Conservation (phyloP, 2,797 vertebrate genomes). For the Neosilurus hyrtlii region DNA sequence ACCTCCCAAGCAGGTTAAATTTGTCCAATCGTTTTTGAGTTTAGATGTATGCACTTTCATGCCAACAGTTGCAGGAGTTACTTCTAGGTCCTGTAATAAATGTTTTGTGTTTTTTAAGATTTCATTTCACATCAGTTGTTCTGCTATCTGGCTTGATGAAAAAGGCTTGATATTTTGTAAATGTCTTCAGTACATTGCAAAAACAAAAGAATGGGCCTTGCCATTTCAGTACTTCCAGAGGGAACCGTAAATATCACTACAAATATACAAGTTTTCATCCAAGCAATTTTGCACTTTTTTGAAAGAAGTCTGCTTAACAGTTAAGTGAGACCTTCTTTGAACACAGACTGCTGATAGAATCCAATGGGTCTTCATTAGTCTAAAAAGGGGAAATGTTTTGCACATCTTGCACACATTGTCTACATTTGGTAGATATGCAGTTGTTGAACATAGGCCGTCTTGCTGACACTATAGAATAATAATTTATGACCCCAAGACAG, state of each 20-base stretch:
- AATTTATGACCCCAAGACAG: too few relatives aligned
- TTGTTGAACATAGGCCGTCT: not conserved
- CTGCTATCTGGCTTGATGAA: too few relatives aligned
- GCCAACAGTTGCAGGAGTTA: too few relatives aligned
- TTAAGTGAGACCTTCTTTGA: conserved; percentile 13
- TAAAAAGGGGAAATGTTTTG: conserved; percentile 27
- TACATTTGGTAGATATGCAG: not conserved
- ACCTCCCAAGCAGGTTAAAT: too few relatives aligned
- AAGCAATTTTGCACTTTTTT: not conserved
- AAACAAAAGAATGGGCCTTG: not conserved
- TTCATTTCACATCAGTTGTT: not conserved
- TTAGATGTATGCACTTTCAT: too few relatives aligned
- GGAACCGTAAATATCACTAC: not conserved
- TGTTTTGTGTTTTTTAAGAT: not conserved
- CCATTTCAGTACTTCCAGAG: not conserved
- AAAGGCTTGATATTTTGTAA: not conserved
- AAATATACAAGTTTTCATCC: not conserved
- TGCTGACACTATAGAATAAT: too few relatives aligned
- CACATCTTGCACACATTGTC: conserved; percentile 12
- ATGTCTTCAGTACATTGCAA: not conserved
- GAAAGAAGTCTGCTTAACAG: conserved; percentile 21
- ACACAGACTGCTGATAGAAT: conserved; percentile 12
- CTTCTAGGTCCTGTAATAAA: too few relatives aligned
- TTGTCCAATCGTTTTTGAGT: too few relatives aligned
- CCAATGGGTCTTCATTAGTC: conserved; percentile 15